These are phyloP conservation scores for Clinocottus analis DNA, from an alignment of 2,113 vertebrate species.

Conservation along the genomic window DNA sequence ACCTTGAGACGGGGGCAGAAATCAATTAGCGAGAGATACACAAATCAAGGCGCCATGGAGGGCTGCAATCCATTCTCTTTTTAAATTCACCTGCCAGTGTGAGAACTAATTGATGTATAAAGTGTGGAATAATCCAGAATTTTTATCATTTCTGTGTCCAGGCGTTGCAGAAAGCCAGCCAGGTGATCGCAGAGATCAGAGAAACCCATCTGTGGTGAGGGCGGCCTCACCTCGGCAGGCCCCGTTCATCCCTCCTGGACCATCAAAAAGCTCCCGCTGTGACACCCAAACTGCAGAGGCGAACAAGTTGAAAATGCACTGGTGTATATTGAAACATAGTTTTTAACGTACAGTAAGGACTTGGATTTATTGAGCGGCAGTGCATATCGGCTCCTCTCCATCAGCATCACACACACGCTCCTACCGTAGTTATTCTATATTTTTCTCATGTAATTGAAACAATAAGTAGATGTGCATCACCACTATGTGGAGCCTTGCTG, in stretches of 20 bases:
- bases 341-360: constrained; percentile 88
- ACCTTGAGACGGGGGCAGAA: no score
- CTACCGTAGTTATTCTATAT: constrained; percentile 53
- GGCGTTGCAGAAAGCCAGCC: constrained; percentile 98
- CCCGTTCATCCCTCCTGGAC: constrained; percentile 31
- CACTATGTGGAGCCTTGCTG: constrained; percentile 66
- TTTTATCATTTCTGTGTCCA: constrained; percentile 57
- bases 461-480: constrained; percentile 44
- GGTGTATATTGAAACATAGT: constrained; percentile 80
- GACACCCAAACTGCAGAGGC: constrained; percentile 55
- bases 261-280: constrained; percentile 1
- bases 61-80: no score
- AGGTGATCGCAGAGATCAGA: constrained; percentile 97
- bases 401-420: constrained; percentile 28
- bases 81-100: background rate
- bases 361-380: constrained; percentile 66
- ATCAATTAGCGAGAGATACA: no score
- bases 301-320: constrained; percentile 80
- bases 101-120: background rate
- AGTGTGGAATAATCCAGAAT: no score
- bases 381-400: constrained; percentile 32
- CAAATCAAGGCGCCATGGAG: no score
- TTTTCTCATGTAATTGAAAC: constrained; percentile 67
- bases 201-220: constrained; percentile 98
- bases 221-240: constrained; percentile 1